Evolutionary conservation across 53 echinoderm and acorn worm species (phyloP).

Genomic region (Arbacia lixula): DNA sequence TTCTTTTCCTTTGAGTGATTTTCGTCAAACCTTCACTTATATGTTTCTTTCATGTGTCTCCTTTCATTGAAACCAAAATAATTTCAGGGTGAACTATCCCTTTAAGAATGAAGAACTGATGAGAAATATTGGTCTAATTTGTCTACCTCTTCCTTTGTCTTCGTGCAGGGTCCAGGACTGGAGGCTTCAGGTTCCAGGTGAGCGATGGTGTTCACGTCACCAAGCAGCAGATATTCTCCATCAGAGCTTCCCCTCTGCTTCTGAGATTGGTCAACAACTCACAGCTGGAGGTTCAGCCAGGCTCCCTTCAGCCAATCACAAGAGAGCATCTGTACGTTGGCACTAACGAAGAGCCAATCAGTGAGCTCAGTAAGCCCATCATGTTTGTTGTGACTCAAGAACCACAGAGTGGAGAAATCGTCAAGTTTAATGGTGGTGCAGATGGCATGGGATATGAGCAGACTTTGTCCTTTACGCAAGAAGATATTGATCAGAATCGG

Average conservation of each 20-base stretch:
- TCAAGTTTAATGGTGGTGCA: conserved; percentile 56
- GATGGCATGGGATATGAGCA: conserved; percentile 58
- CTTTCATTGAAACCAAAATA: too few relatives aligned
- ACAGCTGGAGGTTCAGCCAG: conserved; percentile 60
- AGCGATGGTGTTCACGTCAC: conserved; percentile 85
- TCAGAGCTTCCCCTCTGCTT: conserved; percentile 77
- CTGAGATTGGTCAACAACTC: conserved; percentile 70
- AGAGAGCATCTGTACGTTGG: conserved; percentile 66
- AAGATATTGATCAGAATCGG: conserved; percentile 64
- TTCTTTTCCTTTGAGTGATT: too few relatives aligned
- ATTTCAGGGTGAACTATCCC: too few relatives aligned
- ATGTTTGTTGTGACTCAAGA: conserved; percentile 62
- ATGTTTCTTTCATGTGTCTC: too few relatives aligned
- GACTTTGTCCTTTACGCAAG: conserved; percentile 78
- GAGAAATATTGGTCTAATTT: too few relatives aligned
- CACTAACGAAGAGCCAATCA: conserved; percentile 81
- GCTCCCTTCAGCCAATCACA: conserved; percentile 79
- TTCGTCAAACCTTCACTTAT: too few relatives aligned
- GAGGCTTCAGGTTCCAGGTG: conserved; percentile 90
- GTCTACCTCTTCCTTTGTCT: too few relatives aligned
- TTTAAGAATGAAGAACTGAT: too few relatives aligned
- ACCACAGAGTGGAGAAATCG: conserved; percentile 74
- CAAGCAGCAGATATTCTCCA: conserved; percentile 89
- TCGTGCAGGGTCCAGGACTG: conserved; percentile 80
- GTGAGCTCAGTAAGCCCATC: conserved; percentile 77